Percentiles rank a stretch among this genome's conserved stretches.
Conservation (phyloP, 2,888 invertebrate species). For the Ectemnius cavifrons region DNA sequence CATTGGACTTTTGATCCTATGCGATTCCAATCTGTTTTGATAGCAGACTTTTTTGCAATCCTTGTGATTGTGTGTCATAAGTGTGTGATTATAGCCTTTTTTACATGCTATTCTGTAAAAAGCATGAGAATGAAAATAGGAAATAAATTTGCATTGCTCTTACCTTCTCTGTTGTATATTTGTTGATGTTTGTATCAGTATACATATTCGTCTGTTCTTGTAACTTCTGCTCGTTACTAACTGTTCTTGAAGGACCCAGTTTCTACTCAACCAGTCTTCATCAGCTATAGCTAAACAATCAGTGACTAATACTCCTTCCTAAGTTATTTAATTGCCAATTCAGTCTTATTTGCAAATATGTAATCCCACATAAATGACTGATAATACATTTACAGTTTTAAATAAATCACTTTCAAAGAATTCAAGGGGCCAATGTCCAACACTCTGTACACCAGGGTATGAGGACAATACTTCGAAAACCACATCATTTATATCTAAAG, state of each 20-base stretch:
- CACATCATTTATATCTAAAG: constrained; percentile 9
- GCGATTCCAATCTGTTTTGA: constrained; percentile 9
- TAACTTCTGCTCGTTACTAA: constrained; percentile 1
- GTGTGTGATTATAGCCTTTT: background rate
- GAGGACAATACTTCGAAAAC: constrained; percentile 41
- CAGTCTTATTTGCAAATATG: background rate
- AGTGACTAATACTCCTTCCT: constrained; percentile 48
- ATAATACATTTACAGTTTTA: constrained; percentile 24
- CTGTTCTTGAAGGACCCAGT: background rate
- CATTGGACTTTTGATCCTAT: constrained; percentile 30
- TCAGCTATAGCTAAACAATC: constrained; percentile 56
- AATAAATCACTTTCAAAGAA: constrained; percentile 43
- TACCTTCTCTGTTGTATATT: too few relatives aligned
- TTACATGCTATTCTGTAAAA: too few relatives aligned
- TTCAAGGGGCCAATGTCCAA: constrained; percentile 51
- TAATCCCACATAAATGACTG: background rate
- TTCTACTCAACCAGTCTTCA: constrained; percentile 34
- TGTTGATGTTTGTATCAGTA: constrained; percentile 26
- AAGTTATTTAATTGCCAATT: constrained; percentile 11
- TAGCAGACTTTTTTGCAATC: constrained; percentile 25
- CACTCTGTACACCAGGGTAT: constrained; percentile 28
- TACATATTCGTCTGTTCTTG: constrained; percentile 35
- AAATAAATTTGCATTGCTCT: too few relatives aligned
- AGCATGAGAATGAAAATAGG: too few relatives aligned
- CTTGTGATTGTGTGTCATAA: constrained; percentile 7